These are phyloP conservation scores for Lepidurus packardi DNA, from an alignment of 1,140 invertebrate genomes.

Conservation along the genomic window DNA sequence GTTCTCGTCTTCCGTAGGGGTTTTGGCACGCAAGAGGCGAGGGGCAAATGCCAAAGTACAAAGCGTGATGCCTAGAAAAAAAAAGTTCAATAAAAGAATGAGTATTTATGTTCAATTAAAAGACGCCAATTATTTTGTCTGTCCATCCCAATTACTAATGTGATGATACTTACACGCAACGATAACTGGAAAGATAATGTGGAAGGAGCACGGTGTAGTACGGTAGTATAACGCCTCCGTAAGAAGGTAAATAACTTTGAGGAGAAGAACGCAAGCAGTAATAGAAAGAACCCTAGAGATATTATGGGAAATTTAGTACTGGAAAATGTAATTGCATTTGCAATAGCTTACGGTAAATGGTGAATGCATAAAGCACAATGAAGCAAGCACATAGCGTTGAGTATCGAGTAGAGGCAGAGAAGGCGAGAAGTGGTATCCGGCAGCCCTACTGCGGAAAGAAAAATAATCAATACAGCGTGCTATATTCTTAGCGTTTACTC, in stretches of 20 bases:
- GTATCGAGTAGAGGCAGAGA: conserved; percentile 24
- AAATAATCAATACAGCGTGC: background rate
- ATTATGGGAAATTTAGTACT: background rate
- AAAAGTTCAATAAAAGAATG: conserved; percentile 1
- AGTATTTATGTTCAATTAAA: background rate
- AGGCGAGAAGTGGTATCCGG: conserved; percentile 25
- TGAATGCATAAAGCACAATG: conserved; percentile 32
- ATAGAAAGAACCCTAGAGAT: conserved; percentile 6
- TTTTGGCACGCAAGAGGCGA: conserved; percentile 12
- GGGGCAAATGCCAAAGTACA: conserved; percentile 24
- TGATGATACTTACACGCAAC: conserved; percentile 16
- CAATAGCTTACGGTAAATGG: conserved; percentile 30
- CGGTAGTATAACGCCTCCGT: conserved; percentile 9
- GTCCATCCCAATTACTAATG: background rate
- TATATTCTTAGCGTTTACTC: background rate
- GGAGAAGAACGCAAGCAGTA: conserved; percentile 22
- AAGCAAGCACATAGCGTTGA: conserved; percentile 26
- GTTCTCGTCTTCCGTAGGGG: conserved; percentile 27
- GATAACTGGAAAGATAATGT: conserved; percentile 32
- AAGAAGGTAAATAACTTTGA: conserved; percentile 29
- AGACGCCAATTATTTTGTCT: background rate
- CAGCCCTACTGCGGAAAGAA: conserved; percentile 24
- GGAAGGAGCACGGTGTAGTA: conserved; percentile 24
- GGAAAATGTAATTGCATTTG: background rate
- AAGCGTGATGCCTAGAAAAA: conserved; percentile 23